These are phyloP conservation scores for Euplexia lucipara DNA, from an alignment of 2,888 invertebrate species.

Conservation along the genomic window DNA sequence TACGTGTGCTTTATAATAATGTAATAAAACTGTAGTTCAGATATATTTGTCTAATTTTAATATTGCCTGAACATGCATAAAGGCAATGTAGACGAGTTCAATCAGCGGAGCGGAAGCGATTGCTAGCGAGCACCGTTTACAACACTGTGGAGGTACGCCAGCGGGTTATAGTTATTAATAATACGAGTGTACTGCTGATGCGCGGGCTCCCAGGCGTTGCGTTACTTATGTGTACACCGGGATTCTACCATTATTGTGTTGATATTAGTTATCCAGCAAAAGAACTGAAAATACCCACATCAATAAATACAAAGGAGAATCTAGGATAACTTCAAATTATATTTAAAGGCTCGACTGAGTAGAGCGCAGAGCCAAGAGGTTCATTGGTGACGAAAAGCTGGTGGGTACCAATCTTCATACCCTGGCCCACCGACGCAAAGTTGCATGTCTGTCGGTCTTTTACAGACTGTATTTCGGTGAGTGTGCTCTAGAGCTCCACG, in stretches of 20 bases:
- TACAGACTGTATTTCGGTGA: too few relatives aligned
- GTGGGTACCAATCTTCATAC: too few relatives aligned
- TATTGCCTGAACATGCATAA: slow-evolving; percentile 42
- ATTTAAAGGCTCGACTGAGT: too few relatives aligned
- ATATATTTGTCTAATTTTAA: neutral
- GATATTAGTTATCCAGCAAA: neutral
- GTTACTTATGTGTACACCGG: neutral
- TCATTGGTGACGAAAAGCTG: too few relatives aligned
- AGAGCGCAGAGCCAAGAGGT: too few relatives aligned
- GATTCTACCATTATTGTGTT: neutral
- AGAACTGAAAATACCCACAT: too few relatives aligned
- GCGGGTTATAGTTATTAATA: slow-evolving; percentile 45
- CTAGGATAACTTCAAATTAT: neutral
- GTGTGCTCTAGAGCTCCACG: too few relatives aligned
- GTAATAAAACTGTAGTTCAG: too few relatives aligned
- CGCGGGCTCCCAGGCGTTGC: neutral
- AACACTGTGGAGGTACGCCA: slow-evolving; percentile 46
- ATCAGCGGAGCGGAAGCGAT: slow-evolving; percentile 62
- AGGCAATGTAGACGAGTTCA: slow-evolving; percentile 55
- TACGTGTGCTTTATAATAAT: too few relatives aligned
- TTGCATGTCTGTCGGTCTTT: too few relatives aligned
- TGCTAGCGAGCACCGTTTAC: slow-evolving; percentile 51
- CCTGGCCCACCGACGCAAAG: too few relatives aligned
- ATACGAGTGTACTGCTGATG: neutral
- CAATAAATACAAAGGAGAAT: too few relatives aligned